Evolutionary conservation across 2,888 invertebrate genomes (phyloP), one percentile per base, ranked within the genome.

Genomic region (Acleris cristana): DNA sequence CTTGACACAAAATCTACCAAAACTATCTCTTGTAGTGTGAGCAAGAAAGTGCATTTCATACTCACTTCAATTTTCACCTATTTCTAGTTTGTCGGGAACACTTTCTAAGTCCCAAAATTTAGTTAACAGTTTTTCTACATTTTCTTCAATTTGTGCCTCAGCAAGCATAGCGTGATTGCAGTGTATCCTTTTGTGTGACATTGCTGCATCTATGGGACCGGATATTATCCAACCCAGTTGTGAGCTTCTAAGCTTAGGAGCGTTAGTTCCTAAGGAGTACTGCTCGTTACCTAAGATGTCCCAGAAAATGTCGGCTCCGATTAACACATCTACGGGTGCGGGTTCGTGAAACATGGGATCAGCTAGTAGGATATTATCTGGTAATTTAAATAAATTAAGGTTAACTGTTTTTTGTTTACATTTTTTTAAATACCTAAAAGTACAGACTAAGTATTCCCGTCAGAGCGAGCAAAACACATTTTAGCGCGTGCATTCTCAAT

Each of bases 181-280:
- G 30, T 60, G 60, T 40, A 40, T n/a, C 2, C 18, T 66, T 53
- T 49, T 34, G 10, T 48, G 30, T 16, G 57, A 19, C 5, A 21
- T n/a, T 49, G 48, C 6, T 18, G 62, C 45, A 49, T 72, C 48
- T 4, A 75, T 64, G 5, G 75, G 72, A 49, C 79, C 77, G 0
- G 74, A 68, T 23, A 79, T 59, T 23, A 78, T 10, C 77, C 76
- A 79, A 7, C 78, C 76, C 16, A 78, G 30, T 2, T 72, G n/a
- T 0, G 78, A 61, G 18, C 52, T 72, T 52, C 58, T 56, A 18
- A 77, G 52, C 5, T 66, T 71, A n/a, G 75, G 72, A 18, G 54
- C 69, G 2, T 71, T 55, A 1, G 56, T 21, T 23, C 76, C 75
- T 8, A 79, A 49, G 3, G 72, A 68, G 49, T 10, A 12, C 21